Base-by-base conservation (phyloP, 2,113 vertebrate species). In the Spheniscus mendiculus region DNA sequence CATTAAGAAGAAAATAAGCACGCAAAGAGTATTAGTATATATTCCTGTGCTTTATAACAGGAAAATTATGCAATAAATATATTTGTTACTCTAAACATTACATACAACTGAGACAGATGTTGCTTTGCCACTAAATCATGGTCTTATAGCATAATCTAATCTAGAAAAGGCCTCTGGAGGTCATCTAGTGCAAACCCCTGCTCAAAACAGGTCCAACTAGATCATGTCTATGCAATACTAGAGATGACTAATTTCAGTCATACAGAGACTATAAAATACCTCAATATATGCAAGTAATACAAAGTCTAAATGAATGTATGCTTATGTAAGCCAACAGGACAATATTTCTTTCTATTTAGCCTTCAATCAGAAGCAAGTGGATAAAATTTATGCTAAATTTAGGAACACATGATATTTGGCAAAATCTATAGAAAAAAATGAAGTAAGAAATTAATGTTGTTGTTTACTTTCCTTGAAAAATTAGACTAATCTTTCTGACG, bases 291-390 rank as follows among this genome's bases (percentile, higher is more conserved):
- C 4, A 86, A 93, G 36, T 3, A 32, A 80, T 49, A n/a, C 5
- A 49, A 83, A 61, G 30, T 34, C 9, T 80, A 83, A 67, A 40
- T 61, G 8, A 55, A 42, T 32, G 7, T 25, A 53, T 61, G 21
- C 2, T 55, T 61, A 45, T 1, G 0, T 29, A 88, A 89, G 16
- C 2, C 7, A 67, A 55, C 83, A 53, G 0, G 4, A 0, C 6
- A 67, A 23, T 63, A 72, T 47, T 65, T 17, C 1, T 22, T 80
- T 53, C 25, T 71, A 38, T 29, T 91, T 25, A 61, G 7, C 27
- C 42, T 91, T 61, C 27, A 49, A 12, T n/a, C 5, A 71, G 56
- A 89, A 62, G 9, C 2, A 5, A 62, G 14, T 0, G 6, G 10
- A 63, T 27, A 77, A 76, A 47, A 36, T 44, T 74, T 55, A 40